These are phyloP conservation scores for Nomada hirtipes DNA, from an alignment of 2,888 invertebrate species.

Conservation along the genomic window DNA sequence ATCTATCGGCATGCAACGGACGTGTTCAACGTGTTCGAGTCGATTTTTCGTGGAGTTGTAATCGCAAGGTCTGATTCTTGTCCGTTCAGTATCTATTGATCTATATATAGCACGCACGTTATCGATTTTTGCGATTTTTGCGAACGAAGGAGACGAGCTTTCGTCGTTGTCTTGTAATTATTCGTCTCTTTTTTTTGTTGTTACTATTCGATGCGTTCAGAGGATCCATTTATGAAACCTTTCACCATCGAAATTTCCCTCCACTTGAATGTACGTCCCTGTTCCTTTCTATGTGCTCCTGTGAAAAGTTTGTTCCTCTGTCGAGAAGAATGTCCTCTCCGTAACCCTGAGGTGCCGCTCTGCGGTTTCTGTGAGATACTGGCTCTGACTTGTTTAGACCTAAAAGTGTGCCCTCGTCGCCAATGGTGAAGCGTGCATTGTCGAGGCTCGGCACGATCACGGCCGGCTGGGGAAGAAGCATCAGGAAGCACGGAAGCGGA, in stretches of 20 bases:
- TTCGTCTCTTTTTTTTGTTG: conserved; percentile 12
- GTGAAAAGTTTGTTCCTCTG: not conserved
- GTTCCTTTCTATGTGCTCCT: not conserved
- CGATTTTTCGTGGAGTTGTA: not conserved
- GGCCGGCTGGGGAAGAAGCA: conserved; percentile 95
- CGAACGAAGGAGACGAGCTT: conserved; percentile 54
- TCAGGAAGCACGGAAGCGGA: conserved; percentile 93
- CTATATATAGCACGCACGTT: conserved; percentile 36
- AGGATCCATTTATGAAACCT: not conserved
- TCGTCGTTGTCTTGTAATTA: conserved; percentile 54
- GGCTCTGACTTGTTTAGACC: conserved; percentile 87
- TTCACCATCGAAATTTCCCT: not conserved
- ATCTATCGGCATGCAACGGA: conserved; percentile 14
- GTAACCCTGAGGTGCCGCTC: conserved; percentile 81
- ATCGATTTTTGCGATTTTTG: not conserved
- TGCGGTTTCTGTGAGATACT: conserved; percentile 84
- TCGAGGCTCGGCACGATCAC: conserved; percentile 95
- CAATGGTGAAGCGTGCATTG: conserved; percentile 96
- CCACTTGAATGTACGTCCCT: not conserved
- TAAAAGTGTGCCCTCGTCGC: conserved; percentile 96
- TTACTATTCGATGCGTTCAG: conserved; percentile 31
- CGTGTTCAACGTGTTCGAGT: not conserved
- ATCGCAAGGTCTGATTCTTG: conserved; percentile 11
- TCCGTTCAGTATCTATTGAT: not conserved
- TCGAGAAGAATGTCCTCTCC: conserved; percentile 54